These are phyloP conservation scores for Nematolebias whitei DNA, from an alignment of 2,113 vertebrate genomes.

Conservation along the genomic window DNA sequence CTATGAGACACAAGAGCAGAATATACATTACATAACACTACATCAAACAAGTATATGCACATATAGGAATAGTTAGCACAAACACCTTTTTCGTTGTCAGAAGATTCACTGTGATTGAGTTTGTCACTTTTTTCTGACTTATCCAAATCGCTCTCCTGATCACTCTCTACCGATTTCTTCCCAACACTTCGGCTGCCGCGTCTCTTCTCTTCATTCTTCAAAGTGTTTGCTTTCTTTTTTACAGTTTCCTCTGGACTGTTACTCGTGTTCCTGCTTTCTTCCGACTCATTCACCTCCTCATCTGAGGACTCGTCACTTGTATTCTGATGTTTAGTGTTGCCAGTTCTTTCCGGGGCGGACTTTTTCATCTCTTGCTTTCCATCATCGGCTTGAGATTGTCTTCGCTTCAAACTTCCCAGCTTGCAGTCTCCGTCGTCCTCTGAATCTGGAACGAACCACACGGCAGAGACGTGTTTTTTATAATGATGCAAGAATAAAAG, in stretches of 20 bases:
- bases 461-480: neutral
- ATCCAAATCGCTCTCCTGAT: slow-evolving; percentile 18
- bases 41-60: neutral
- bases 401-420: slow-evolving; percentile 25
- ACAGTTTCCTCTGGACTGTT: slow-evolving; percentile 12
- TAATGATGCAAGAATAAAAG: neutral
- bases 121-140: slow-evolving; percentile 23
- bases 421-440: slow-evolving; percentile 20
- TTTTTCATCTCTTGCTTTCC: slow-evolving; percentile 16
- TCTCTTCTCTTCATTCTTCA: slow-evolving; percentile 3
- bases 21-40: neutral
- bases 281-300: slow-evolving; percentile 17
- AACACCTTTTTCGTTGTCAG: slow-evolving; percentile 67
- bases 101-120: slow-evolving; percentile 9
- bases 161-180: slow-evolving; percentile 45
- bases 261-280: slow-evolving; percentile 9
- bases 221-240: slow-evolving; percentile 17
- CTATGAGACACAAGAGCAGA: slow-evolving; percentile 15
- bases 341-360: neutral
- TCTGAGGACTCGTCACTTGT: slow-evolving; percentile 24
- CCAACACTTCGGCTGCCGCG: slow-evolving; percentile 35
- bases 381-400: slow-evolving; percentile 17
- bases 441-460: slow-evolving; percentile 30
- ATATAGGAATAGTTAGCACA: neutral
- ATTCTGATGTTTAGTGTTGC: neutral